A percentile compares a stretch with the other conserved stretches of the same genome.
phyloP scores from a whole-genome alignment of 2,113 vertebrate species.

The Nibea coibor region DNA sequence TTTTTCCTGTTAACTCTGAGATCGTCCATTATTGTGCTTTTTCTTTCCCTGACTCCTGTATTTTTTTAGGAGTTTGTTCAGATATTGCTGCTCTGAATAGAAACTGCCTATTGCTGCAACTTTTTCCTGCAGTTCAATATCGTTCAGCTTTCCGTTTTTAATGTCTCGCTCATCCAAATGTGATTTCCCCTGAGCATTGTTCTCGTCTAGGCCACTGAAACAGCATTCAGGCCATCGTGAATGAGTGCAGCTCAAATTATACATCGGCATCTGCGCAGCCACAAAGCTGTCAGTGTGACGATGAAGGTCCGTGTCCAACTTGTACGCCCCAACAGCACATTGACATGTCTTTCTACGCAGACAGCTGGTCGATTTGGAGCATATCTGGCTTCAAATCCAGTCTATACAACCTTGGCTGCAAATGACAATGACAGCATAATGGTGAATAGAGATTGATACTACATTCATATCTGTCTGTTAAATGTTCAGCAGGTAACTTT shows the following conservation, averaged over 20 bases:
- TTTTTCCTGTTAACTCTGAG: conserved; percentile 1
- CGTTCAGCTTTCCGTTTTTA: conserved; percentile 8
- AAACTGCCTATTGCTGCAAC: not conserved
- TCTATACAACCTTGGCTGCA: not conserved
- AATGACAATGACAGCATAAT: not conserved
- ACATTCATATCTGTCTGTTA: too few species aligned
- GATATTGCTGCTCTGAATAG: not conserved
- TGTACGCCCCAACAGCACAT: not conserved
- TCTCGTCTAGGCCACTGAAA: not conserved
- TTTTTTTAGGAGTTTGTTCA: not conserved
- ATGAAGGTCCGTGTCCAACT: too few species aligned
- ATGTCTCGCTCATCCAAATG: conserved; percentile 1
- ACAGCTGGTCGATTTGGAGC: not conserved
- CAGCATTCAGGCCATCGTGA: not conserved
- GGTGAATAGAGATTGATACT: too few species aligned
- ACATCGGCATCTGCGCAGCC: not conserved
- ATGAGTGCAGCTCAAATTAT: not conserved
- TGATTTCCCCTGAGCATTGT: conserved; percentile 2
- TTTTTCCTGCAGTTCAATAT: conserved; percentile 3
- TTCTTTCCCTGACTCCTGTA: not conserved
- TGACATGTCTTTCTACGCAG: not conserved
- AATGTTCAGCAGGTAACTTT: too few species aligned
- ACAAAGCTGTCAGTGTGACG: not conserved
- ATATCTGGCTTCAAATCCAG: not conserved
- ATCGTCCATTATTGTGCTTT: not conserved